These are phyloP conservation scores for Ectemnius continuus DNA, from an alignment of 2,888 invertebrate genomes.

Conservation along the genomic window DNA sequence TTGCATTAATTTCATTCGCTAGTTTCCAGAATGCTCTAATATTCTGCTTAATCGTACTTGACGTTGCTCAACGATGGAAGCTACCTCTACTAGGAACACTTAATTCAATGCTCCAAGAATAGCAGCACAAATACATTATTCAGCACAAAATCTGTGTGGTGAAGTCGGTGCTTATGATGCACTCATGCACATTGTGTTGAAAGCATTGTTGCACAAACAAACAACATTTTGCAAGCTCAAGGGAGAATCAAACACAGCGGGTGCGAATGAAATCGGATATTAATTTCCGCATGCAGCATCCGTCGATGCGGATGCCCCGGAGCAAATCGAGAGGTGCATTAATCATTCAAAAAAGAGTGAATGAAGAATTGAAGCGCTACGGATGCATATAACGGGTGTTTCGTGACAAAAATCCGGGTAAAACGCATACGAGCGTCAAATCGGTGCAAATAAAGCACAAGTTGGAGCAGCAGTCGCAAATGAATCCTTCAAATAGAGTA, in stretches of 20 bases:
- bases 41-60: conserved; percentile 1
- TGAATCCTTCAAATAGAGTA: not conserved
- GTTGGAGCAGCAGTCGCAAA: not conserved
- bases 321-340: too few species aligned
- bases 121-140: conserved; percentile 31
- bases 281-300: too few species aligned
- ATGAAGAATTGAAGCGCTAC: too few species aligned
- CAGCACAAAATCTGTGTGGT: conserved; percentile 9
- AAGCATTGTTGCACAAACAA: conserved; percentile 1
- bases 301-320: too few species aligned
- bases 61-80: conserved; percentile 7
- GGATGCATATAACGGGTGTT: not conserved
- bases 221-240: not conserved
- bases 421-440: too few species aligned
- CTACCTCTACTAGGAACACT: conserved; percentile 17
- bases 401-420: conserved; percentile 16
- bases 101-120: conserved; percentile 39
- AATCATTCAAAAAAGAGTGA: too few species aligned
- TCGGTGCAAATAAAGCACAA: too few species aligned
- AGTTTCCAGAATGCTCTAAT: not conserved
- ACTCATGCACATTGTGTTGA: not conserved
- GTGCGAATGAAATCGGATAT: too few species aligned
- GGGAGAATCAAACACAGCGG: too few species aligned
- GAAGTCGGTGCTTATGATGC: not conserved
- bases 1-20: not conserved